These are phyloP conservation scores for Parapsyche elsis DNA, from an alignment of 1,140 invertebrate species.

Conservation along the genomic window DNA sequence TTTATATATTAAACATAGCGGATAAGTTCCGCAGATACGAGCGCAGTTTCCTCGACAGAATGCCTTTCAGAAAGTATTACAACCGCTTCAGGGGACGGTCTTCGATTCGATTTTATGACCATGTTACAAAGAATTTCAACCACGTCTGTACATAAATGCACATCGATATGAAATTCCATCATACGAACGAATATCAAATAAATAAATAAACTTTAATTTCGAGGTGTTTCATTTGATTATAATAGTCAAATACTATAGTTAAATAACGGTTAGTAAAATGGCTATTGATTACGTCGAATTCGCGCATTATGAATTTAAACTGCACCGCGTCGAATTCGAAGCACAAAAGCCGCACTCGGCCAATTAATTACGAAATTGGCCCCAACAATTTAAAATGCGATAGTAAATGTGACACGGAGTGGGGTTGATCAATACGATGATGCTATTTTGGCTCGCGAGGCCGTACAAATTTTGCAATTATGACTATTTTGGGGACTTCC, in stretches of 20 bases:
- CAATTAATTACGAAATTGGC: conserved; percentile 18
- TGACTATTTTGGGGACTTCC: too few species aligned
- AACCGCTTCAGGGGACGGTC: background rate
- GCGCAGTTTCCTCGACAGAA: background rate
- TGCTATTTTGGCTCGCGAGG: background rate
- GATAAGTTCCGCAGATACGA: too few species aligned
- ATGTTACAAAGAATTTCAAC: too few species aligned
- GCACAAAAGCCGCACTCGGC: background rate
- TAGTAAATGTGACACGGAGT: background rate
- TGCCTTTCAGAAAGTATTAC: background rate
- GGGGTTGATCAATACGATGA: background rate
- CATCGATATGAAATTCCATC: too few species aligned
- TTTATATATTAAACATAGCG: background rate
- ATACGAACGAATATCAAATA: too few species aligned
- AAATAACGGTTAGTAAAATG: too few species aligned
- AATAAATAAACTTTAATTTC: too few species aligned
- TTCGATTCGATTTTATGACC: too few species aligned
- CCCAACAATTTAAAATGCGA: background rate
- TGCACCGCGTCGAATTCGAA: background rate
- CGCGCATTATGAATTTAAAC: background rate
- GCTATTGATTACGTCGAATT: background rate
- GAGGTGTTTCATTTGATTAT: too few species aligned
- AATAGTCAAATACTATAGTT: too few species aligned
- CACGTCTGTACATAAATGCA: too few species aligned
- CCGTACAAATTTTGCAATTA: background rate